Evolutionary conservation across 2,113 vertebrate genomes (phyloP).

Genomic region (Corapipo altera): DNA sequence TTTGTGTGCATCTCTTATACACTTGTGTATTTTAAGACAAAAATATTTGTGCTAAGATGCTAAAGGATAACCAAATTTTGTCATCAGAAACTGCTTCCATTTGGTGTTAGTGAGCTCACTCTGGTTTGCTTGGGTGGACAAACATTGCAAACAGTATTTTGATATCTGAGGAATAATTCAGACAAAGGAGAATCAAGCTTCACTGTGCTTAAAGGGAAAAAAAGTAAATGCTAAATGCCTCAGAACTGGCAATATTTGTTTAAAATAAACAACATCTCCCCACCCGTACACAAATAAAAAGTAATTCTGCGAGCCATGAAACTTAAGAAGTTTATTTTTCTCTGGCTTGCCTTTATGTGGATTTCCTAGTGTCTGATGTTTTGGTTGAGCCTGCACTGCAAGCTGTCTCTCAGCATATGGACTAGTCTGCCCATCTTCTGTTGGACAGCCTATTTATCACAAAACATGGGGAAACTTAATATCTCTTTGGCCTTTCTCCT

Average conservation of each 20-base stretch:
- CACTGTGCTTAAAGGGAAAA: background rate
- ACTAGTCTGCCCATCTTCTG: background rate
- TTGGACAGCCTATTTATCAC: background rate
- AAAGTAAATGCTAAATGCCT: background rate
- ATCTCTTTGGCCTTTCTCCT: conserved; percentile 32
- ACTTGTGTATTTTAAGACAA: background rate
- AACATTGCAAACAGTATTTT: background rate
- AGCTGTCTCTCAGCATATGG: conserved; percentile 5
- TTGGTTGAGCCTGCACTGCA: background rate
- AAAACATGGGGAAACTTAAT: background rate
- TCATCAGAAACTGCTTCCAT: background rate
- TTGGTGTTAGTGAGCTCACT: background rate
- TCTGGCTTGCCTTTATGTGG: conserved; percentile 4
- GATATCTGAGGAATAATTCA: background rate
- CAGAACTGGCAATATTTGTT: background rate
- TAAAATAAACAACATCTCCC: background rate
- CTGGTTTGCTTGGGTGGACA: background rate
- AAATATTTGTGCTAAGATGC: background rate
- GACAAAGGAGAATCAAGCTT: background rate
- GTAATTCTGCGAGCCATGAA: conserved; percentile 12
- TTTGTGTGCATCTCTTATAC: background rate
- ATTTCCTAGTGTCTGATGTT: conserved; percentile 10
- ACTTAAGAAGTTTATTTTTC: conserved; percentile 32
- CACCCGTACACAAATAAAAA: conserved; percentile 3
- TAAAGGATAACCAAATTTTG: background rate